Evolutionary conservation across 2,797 vertebrate species (phyloP).

Genomic region (Parauchenoglanis ngamensis): DNA sequence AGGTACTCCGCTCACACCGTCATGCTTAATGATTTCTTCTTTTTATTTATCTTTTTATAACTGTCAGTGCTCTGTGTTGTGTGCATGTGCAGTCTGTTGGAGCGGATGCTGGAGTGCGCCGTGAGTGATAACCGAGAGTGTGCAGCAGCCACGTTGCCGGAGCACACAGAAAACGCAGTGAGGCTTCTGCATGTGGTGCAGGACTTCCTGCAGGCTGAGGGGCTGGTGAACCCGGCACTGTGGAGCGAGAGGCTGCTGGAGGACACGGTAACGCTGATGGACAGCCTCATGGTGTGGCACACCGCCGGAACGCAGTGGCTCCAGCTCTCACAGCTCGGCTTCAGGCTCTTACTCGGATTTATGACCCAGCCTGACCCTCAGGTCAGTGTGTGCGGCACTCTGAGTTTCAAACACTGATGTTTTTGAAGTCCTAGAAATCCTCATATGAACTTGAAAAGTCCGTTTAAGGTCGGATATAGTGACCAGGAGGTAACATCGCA

Average conservation of each 20-base stretch:
- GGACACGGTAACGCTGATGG: constrained; percentile 88
- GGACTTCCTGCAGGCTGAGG: constrained; percentile 94
- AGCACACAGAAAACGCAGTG: constrained; percentile 91
- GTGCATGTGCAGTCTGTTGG: constrained; percentile 82
- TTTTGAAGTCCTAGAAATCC: neutral
- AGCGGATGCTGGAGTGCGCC: constrained; percentile 93
- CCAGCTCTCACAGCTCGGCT: constrained; percentile 88
- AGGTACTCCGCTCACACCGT: constrained; percentile 65
- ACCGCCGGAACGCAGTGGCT: constrained; percentile 79
- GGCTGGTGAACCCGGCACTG: constrained; percentile 83
- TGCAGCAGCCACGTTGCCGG: constrained; percentile 76
- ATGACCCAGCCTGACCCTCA: constrained; percentile 90
- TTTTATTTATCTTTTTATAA: neutral
- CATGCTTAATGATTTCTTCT: neutral
- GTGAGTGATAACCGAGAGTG: constrained; percentile 90
- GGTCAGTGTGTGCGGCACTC: constrained; percentile 67
- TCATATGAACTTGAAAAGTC: neutral
- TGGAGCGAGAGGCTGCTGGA: constrained; percentile 97
- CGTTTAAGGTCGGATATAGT: neutral
- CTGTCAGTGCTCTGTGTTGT: constrained; percentile 12
- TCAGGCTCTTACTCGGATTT: constrained; percentile 90
- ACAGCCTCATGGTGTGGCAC: constrained; percentile 91
- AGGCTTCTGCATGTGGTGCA: constrained; percentile 86
- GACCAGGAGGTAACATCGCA: neutral
- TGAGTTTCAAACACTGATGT: neutral